Evolutionary conservation across 2,797 vertebrate genomes (phyloP).

Genomic region (Heterohyrax brucei): DNA sequence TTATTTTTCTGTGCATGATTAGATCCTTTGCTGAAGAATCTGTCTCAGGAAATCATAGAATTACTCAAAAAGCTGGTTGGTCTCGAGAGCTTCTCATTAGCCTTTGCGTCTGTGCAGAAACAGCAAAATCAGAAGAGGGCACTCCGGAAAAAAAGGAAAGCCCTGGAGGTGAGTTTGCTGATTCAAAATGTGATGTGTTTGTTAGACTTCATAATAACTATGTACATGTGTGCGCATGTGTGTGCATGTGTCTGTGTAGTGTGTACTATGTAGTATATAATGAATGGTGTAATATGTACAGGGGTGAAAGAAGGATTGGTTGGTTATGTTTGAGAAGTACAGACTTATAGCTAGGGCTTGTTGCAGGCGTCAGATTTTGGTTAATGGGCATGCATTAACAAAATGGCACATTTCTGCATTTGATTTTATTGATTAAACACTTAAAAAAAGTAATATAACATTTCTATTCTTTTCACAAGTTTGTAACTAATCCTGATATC

Average conservation of each 20-base stretch:
- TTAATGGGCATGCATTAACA: not conserved
- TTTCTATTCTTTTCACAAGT: constrained; percentile 89
- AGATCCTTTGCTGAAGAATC: constrained; percentile 97
- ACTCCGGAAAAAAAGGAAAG: constrained; percentile 94
- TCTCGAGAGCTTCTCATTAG: constrained; percentile 95
- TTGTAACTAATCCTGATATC: constrained; percentile 96
- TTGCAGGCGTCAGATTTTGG: not conserved
- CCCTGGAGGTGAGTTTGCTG: constrained; percentile 93
- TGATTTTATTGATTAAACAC: constrained; percentile 1
- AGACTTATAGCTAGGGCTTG: not conserved
- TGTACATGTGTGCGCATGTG: not conserved
- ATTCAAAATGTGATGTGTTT: not conserved
- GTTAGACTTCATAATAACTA: not conserved
- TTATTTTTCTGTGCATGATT: constrained; percentile 68
- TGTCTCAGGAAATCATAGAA: constrained; percentile 98
- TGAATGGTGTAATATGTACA: not conserved
- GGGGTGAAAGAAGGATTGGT: not conserved
- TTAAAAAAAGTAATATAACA: constrained; percentile 47
- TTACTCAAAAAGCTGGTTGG: constrained; percentile 97
- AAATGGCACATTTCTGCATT: not conserved
- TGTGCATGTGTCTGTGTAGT: not conserved
- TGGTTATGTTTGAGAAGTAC: not conserved
- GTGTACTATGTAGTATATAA: not conserved
- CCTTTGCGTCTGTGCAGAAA: constrained; percentile 96
- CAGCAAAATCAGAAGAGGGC: constrained; percentile 94